Base-by-base conservation (phyloP, 2,888 invertebrate species). In the Arrhopalites spinosus region DNA sequence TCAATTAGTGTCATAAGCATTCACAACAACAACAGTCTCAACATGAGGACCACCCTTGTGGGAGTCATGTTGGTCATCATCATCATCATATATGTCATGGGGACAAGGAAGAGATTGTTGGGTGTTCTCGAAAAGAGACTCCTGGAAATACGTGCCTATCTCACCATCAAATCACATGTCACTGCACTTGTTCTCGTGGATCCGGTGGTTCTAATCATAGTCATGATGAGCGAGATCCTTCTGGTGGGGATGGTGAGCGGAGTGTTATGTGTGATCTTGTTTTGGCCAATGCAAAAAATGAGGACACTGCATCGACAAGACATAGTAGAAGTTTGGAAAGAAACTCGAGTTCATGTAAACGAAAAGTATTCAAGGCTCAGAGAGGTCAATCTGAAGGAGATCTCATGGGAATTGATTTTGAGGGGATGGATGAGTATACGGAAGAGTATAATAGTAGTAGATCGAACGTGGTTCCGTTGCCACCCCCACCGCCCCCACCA, bases 201-300 rank as follows among this genome's bases (percentile, higher is more conserved):
- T 72, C 75, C 30, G 64, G 73, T 8, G 73, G 66, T 25, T 76
- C 73, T 7, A 36, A 68, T 36, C 64, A 69, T 13, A 61, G 47
- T 56, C 45, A 69, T 17, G 70, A 75, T 27, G 77, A 50, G 15
- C 68, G 71, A 13, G 77, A 76, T 61, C 75, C 73, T 64, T 70
- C 74, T 36, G 78, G 79, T 50, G 73, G 66, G 20, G 76, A 74
- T 63, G 75, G 74, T 61, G 74, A 72, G 8, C 78, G 78, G 3
- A 67, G 76, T 20, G 80, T 81, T 56, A 81, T 81, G 82, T 82
- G 82, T 76, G 82, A 82, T 73, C 74, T 82, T 45, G 82, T 82
- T 13, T 69, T 81, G 43, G 82, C 81, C 5, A 82, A 82, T 73
- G 72, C 72, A 1, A 80, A 70, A n/a, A 75, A 45, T 53, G 68